phyloP scores from a whole-genome alignment of 2,113 vertebrate genomes.

The Prionailurus viverrinus region DNA sequence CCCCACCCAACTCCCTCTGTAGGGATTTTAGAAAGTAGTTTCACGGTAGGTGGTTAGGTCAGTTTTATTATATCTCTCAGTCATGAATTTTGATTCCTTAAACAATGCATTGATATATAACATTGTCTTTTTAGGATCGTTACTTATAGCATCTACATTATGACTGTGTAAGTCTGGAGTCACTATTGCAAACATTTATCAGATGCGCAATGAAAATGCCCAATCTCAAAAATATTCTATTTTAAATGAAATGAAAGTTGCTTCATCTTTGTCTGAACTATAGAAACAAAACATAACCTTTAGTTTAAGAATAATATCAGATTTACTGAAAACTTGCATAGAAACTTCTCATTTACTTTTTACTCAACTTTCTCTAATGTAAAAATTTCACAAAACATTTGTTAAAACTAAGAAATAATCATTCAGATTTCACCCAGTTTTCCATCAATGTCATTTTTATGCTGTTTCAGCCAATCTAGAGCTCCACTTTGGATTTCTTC shows the following conservation, averaged over 20 bases:
- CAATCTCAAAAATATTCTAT: not conserved
- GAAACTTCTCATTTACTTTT: not conserved
- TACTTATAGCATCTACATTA: not conserved
- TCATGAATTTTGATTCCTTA: not conserved
- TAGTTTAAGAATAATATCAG: not conserved
- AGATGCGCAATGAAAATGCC: not conserved
- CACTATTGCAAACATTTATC: rapidly evolving
- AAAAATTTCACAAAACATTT: not conserved
- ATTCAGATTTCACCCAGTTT: not conserved
- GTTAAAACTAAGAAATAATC: not conserved
- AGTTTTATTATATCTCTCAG: not conserved
- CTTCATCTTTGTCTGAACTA: not conserved
- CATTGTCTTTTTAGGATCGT: not conserved
- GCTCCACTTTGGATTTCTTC: not conserved
- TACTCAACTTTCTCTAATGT: not conserved
- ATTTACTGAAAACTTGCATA: not conserved
- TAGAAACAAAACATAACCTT: not conserved
- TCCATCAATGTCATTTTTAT: not conserved
- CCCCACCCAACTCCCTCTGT: not conserved
- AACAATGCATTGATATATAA: no score
- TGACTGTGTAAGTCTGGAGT: rapidly evolving
- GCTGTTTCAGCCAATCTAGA: rapidly evolving
- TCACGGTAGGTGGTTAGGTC: not conserved
- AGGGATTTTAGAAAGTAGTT: not conserved
- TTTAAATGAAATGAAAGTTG: not conserved